Evolutionary conservation across 2,888 invertebrate species (phyloP).

Genomic region (Stenurella melanura): DNA sequence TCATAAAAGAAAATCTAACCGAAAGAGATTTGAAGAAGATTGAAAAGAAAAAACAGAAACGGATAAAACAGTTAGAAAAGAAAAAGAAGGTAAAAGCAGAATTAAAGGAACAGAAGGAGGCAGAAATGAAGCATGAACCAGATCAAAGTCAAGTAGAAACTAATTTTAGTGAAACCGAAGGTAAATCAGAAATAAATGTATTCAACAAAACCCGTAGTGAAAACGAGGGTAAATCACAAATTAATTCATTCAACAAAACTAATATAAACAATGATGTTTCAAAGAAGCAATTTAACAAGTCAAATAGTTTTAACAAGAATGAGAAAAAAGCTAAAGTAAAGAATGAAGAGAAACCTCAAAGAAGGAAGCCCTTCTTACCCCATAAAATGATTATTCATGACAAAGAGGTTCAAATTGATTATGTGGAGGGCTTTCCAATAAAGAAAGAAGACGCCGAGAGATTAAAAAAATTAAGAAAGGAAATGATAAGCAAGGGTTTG

Average conservation of each 20-base stretch:
- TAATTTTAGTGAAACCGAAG: neutral
- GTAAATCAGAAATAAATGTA: slow-evolving; percentile 34
- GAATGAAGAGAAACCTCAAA: slow-evolving; percentile 64
- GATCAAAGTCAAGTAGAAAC: slow-evolving; percentile 12
- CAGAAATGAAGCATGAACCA: slow-evolving; percentile 41
- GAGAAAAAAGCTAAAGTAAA: slow-evolving; percentile 56
- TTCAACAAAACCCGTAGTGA: neutral
- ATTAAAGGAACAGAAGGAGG: slow-evolving; percentile 49
- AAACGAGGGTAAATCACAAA: slow-evolving; percentile 20
- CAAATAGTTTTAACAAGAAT: slow-evolving; percentile 44
- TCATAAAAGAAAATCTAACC: slow-evolving; percentile 45
- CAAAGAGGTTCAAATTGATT: slow-evolving; percentile 77
- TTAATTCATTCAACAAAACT: slow-evolving; percentile 17
- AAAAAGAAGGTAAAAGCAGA: slow-evolving; percentile 55
- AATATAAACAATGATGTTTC: slow-evolving; percentile 35
- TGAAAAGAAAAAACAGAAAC: slow-evolving; percentile 62
- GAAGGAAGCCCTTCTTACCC: slow-evolving; percentile 62
- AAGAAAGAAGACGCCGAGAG: slow-evolving; percentile 82
- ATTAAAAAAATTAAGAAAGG: slow-evolving; percentile 77
- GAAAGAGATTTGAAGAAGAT: slow-evolving; percentile 61
- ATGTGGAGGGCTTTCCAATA: slow-evolving; percentile 83
- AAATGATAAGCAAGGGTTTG: slow-evolving; percentile 81
- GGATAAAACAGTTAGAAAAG: slow-evolving; percentile 60
- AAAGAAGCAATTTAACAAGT: slow-evolving; percentile 44
- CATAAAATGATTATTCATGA: slow-evolving; percentile 79